phyloP scores from a whole-genome alignment of 2,888 invertebrate species.

The Cryptocephalus primarius region DNA sequence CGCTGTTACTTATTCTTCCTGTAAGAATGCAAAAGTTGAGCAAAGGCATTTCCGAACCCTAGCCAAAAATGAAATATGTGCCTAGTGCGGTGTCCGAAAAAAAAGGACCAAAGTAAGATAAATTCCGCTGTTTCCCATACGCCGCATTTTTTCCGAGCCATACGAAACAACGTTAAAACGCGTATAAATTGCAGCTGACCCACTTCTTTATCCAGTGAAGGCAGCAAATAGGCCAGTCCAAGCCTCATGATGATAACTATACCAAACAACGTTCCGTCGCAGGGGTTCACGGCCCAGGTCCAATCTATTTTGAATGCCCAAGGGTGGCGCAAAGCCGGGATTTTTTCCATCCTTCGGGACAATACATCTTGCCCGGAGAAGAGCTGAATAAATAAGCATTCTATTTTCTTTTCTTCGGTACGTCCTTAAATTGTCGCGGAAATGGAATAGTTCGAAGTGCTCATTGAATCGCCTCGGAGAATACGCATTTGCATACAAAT shows the following conservation, averaged over 20 bases:
- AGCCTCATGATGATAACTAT: constrained; percentile 12
- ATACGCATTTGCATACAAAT: no score
- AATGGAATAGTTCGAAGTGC: constrained; percentile 7
- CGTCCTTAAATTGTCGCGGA: constrained; percentile 10
- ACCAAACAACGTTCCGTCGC: constrained; percentile 7
- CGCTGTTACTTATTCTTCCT: no score
- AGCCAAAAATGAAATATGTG: no score
- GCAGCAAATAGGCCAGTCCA: constrained; percentile 7
- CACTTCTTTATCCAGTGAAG: neutral
- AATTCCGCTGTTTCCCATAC: no score
- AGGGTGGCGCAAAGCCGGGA: constrained; percentile 23
- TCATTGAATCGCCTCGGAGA: no score
- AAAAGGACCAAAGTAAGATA: no score
- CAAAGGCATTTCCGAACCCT: no score
- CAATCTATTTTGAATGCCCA: constrained; percentile 29
- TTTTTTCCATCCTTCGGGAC: constrained; percentile 26
- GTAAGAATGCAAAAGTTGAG: no score
- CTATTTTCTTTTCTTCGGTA: constrained; percentile 22
- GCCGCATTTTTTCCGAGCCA: no score
- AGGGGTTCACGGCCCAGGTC: constrained; percentile 20
- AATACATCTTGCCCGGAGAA: constrained; percentile 24
- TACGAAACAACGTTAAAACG: no score
- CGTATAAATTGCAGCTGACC: neutral
- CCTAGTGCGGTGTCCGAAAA: no score
- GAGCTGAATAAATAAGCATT: constrained; percentile 28